Evolutionary conservation across 2,888 invertebrate genomes (phyloP), one percentile per base, ranked within the genome.

Genomic region (Acleris laterana): DNA sequence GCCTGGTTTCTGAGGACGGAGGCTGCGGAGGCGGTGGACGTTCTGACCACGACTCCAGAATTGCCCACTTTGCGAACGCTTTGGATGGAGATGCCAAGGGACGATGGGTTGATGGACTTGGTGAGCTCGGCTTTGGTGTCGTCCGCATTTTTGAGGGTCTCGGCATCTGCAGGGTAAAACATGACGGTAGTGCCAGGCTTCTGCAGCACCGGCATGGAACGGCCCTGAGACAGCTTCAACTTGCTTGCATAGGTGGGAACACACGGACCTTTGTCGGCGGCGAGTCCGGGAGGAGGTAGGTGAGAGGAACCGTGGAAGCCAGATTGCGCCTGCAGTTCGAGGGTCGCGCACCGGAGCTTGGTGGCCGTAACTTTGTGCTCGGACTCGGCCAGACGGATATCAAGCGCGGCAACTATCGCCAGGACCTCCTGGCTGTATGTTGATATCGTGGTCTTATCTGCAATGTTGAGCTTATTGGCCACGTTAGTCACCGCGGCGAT

Each of bases 31-130:
- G n/a, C 13, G 0, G 55, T 61, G 0, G 69, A 48, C 0, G 72
- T 70, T 17, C 69, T n/a, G 0, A 76, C 3, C 1, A 70, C 56
- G 0, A 72, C 66, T 0, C 73, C 74, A 0, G 65, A 63, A 20
- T 44, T 73, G 2, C 71, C 71, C 0, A 74, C 63, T 32, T 53
- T 69, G 0, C 71, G 19, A 0, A 70, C 58, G 0, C 38, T 3
- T 9, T 46, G 0, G 0, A 77, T 55, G 7, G 69, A 51, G 0
- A 76, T 59, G 6, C 68, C 62, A 0, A 52, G 1, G 0, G 38
- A 6, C n/a, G 0, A n/a, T 51, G 0, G 71, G 7, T 66, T 25
- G 0, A 75, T 19, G 0, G 65, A n/a, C 11, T 55, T 53, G 0
- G 70, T 57, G 0, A 75, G 22, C 0, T 11, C 58, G 0, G 50